Evolutionary conservation across 2,888 invertebrate genomes (phyloP).

Genomic region (Ichneumon xanthorius): DNA sequence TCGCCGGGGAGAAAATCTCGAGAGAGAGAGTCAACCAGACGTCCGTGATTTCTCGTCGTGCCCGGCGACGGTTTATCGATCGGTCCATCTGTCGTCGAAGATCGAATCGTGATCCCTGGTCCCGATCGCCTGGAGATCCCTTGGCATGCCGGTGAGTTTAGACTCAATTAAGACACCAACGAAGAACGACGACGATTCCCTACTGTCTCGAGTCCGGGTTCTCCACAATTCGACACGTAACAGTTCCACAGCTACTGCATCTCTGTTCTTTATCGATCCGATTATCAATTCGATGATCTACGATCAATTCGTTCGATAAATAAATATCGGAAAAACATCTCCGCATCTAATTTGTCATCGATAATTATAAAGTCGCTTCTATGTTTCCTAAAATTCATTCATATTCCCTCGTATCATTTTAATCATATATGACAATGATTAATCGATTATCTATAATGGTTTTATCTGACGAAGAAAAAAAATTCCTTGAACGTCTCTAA

Average conservation of each 20-base stretch:
- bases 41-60: conserved; percentile 37
- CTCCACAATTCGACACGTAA: conserved; percentile 58
- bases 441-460: not conserved
- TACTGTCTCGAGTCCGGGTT: conserved; percentile 40
- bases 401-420: not conserved
- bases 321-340: not conserved
- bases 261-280: conserved; percentile 19
- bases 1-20: conserved; percentile 62
- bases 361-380: not conserved
- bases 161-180: conserved; percentile 65
- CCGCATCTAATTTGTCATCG: conserved; percentile 8
- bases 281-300: conserved; percentile 36
- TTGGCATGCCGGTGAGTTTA: conserved; percentile 62
- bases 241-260: not conserved
- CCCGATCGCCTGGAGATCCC: conserved; percentile 60
- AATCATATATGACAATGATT: not conserved
- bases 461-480: not conserved
- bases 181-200: conserved; percentile 55
- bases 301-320: conserved; percentile 23
- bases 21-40: conserved; percentile 14
- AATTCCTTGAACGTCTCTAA: not conserved
- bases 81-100: conserved; percentile 67
- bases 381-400: not conserved
- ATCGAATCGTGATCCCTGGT: conserved; percentile 65
- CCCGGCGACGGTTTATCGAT: conserved; percentile 63